Evolutionary conservation across 2,113 vertebrate genomes (phyloP).

Genomic region (Planiliza haematocheilus): DNA sequence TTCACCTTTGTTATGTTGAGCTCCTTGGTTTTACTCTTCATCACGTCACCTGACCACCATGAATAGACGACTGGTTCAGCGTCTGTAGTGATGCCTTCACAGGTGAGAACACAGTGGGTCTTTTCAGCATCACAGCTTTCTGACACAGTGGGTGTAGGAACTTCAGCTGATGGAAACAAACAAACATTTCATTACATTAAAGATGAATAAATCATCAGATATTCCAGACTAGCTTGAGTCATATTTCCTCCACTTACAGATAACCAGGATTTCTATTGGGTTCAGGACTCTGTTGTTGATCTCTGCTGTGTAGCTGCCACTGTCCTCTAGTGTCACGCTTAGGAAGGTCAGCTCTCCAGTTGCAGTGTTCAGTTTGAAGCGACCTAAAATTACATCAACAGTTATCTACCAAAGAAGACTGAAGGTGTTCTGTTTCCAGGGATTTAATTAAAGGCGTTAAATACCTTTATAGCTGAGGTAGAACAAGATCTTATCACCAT

Average conservation of each 20-base stretch:
- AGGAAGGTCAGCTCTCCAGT: slow-evolving; percentile 15
- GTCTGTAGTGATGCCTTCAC: not conserved
- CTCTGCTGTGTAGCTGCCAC: slow-evolving; percentile 1
- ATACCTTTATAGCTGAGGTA: no score
- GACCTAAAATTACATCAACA: not conserved
- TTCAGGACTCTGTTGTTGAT: not conserved
- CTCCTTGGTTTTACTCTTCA: no score
- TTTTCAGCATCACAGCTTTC: not conserved
- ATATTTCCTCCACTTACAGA: not conserved
- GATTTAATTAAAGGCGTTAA: no score
- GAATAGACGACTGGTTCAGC: no score
- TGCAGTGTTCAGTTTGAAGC: not conserved
- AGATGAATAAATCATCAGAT: not conserved
- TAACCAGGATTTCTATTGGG: accelerated
- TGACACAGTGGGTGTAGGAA: not conserved
- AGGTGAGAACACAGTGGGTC: not conserved
- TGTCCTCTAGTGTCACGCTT: not conserved
- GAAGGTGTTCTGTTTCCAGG: no score
- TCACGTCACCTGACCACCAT: no score
- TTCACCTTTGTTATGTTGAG: no score
- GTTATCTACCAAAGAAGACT: no score
- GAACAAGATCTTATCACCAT: no score
- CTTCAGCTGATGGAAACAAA: not conserved
- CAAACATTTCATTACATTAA: not conserved
- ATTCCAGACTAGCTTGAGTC: not conserved